phyloP scores from a whole-genome alignment of 2,888 invertebrate species.

The Xylota sylvarum region DNA sequence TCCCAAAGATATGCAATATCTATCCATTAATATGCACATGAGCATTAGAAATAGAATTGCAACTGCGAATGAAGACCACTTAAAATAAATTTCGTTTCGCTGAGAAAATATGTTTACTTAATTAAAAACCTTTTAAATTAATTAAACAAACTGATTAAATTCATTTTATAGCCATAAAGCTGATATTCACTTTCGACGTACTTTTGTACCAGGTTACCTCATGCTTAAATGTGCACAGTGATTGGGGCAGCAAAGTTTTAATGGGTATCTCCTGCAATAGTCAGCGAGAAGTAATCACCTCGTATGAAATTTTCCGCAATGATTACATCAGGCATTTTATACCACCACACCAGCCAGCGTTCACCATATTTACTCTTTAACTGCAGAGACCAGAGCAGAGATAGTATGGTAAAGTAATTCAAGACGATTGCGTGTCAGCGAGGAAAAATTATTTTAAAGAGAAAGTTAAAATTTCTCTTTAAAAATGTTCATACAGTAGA shows the following conservation, averaged over 20 bases:
- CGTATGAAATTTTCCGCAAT: constrained; percentile 53
- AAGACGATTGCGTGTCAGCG: constrained; percentile 20
- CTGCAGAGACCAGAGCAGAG: neutral
- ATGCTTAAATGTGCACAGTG: neutral
- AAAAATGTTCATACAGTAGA: constrained; percentile 11
- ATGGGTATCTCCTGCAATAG: constrained; percentile 7
- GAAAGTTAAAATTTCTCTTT: constrained; percentile 28
- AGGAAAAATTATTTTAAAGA: constrained; percentile 28
- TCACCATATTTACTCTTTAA: constrained; percentile 29
- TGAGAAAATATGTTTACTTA: neutral
- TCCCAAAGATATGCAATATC: neutral
- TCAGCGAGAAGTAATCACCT: constrained; percentile 12
- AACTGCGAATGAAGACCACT: neutral
- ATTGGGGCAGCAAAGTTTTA: neutral
- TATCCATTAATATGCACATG: neutral
- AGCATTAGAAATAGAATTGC: neutral
- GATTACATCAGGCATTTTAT: constrained; percentile 64
- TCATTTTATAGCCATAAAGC: neutral
- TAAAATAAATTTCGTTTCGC: neutral
- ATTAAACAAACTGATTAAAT: neutral
- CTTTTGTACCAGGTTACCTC: neutral
- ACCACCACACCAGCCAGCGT: neutral
- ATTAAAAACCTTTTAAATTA: neutral
- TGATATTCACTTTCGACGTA: neutral
- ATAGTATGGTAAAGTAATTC: neutral